Evolutionary conservation across 2,113 vertebrate species (phyloP).

Genomic region (Lasiurus cinereus): DNA sequence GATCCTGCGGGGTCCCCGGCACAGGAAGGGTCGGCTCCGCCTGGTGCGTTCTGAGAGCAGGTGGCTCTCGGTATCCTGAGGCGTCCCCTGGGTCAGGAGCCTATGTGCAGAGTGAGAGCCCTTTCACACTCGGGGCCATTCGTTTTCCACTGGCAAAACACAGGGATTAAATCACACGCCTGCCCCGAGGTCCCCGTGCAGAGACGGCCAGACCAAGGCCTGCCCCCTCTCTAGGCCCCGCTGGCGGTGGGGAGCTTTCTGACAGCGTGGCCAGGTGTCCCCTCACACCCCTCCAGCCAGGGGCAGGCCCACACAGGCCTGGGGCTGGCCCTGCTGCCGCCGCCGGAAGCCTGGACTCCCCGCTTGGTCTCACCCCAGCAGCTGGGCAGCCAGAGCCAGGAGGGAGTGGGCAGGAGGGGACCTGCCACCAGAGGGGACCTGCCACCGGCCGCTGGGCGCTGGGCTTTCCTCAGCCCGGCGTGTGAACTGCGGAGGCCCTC

Average conservation of each 20-base stretch:
- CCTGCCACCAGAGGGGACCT: not conserved
- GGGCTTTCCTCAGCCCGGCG: not conserved
- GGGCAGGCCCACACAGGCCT: not conserved
- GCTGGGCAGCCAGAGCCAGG: not conserved
- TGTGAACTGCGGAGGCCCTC: conserved; percentile 56
- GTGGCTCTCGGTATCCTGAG: too few relatives aligned
- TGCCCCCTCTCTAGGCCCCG: not conserved
- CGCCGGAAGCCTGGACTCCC: not conserved
- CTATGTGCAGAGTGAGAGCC: not conserved
- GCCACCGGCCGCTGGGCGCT: not conserved
- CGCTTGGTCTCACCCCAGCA: not conserved
- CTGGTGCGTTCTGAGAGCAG: not conserved
- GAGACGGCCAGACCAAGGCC: not conserved
- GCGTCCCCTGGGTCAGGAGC: not conserved
- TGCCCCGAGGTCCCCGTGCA: not conserved
- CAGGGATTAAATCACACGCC: not conserved
- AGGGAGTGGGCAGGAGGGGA: not conserved
- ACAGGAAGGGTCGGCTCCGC: not conserved
- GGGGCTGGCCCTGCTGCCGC: rapidly evolving
- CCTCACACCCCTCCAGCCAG: not conserved
- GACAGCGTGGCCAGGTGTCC: not conserved
- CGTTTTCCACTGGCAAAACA: not conserved
- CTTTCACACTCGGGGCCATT: not conserved
- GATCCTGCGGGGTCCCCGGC: too few relatives aligned
- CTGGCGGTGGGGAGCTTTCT: not conserved